Evolutionary conservation across 1,140 invertebrate species (phyloP).

Genomic region (Dendroctonus ponderosae): DNA sequence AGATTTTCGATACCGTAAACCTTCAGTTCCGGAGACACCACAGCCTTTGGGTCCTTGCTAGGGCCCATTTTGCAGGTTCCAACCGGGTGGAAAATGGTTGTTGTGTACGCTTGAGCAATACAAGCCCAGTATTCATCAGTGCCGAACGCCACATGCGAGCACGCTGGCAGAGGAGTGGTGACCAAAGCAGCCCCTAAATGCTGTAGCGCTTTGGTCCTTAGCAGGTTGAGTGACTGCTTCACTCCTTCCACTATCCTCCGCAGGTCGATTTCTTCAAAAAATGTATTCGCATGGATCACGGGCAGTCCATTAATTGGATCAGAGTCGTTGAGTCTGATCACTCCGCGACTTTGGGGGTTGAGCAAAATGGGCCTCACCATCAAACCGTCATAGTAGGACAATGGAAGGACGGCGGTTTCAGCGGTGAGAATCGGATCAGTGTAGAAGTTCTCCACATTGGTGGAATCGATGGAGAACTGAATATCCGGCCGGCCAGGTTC

Average conservation of each 20-base stretch:
- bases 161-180: constrained; percentile 50
- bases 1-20: constrained; percentile 48
- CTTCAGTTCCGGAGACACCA: constrained; percentile 49
- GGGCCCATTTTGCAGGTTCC: constrained; percentile 65
- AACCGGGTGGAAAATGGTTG: constrained; percentile 54
- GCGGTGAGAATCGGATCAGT: constrained; percentile 54
- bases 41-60: constrained; percentile 44
- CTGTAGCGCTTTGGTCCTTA: constrained; percentile 53
- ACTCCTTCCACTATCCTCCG: constrained; percentile 56
- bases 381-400: constrained; percentile 55
- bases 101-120: constrained; percentile 49
- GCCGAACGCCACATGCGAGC: constrained; percentile 47
- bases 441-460: constrained; percentile 51
- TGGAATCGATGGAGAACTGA: constrained; percentile 62
- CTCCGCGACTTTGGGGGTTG: constrained; percentile 60
- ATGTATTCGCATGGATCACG: constrained; percentile 66
- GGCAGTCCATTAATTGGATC: constrained; percentile 62
- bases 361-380: constrained; percentile 52
- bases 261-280: constrained; percentile 59
- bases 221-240: constrained; percentile 53
- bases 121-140: constrained; percentile 59
- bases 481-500: constrained; percentile 59
- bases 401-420: constrained; percentile 53
- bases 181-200: constrained; percentile 47
- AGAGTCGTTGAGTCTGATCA: constrained; percentile 56